phyloP scores from a whole-genome alignment of 1,140 invertebrate genomes.

The Nasonia giraulti region DNA sequence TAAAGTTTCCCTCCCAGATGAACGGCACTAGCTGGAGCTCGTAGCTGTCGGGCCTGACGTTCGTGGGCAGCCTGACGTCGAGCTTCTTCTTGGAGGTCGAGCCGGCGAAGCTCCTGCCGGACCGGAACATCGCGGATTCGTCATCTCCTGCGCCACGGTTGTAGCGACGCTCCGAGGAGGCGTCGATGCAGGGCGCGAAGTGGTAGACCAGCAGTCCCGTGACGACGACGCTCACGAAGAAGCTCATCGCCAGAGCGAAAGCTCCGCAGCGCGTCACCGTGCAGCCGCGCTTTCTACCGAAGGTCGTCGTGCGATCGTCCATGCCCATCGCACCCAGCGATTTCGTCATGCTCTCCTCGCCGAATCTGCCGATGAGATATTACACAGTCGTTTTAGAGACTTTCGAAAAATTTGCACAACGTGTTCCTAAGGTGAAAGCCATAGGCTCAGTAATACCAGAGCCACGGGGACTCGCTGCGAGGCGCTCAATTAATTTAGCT shows the following conservation, averaged over 20 bases:
- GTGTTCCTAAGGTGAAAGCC: background rate
- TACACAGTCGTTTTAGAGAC: background rate
- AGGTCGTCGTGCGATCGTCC: conserved; percentile 69
- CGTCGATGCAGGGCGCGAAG: conserved; percentile 78
- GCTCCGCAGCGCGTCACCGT: conserved; percentile 72
- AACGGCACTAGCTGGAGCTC: conserved; percentile 82
- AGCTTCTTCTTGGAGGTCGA: conserved; percentile 67
- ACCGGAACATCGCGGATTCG: background rate
- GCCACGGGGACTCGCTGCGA: conserved; percentile 21
- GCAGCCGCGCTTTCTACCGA: conserved; percentile 69
- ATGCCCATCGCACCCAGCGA: conserved; percentile 59
- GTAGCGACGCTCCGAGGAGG: conserved; percentile 47
- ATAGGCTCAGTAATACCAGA: too few species aligned
- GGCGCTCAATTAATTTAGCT: conserved; percentile 34
- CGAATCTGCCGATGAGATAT: conserved; percentile 65
- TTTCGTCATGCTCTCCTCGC: conserved; percentile 67
- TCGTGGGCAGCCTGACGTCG: conserved; percentile 81
- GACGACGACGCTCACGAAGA: conserved; percentile 75
- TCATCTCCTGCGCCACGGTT: background rate
- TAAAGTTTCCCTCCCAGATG: conserved; percentile 84
- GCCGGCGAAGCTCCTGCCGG: conserved; percentile 57
- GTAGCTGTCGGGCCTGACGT: conserved; percentile 81
- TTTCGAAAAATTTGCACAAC: background rate
- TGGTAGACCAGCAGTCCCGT: conserved; percentile 82
- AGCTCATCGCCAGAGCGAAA: conserved; percentile 73